These are phyloP conservation scores for Cyclophora albipunctata DNA, from an alignment of 2,888 invertebrate genomes.

Conservation along the genomic window DNA sequence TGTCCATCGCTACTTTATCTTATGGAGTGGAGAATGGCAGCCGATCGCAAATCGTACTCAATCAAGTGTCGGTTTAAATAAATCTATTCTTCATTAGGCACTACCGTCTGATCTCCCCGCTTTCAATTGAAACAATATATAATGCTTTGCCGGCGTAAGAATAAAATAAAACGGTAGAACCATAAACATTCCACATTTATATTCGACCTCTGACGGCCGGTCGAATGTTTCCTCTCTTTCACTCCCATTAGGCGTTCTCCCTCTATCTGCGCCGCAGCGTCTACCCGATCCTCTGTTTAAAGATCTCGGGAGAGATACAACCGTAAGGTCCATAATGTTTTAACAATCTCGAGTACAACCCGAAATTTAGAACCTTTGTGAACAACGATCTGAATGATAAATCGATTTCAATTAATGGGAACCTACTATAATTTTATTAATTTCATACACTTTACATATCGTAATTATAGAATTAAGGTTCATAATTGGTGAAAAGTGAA, in stretches of 20 bases:
- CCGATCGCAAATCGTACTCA: constrained; percentile 57
- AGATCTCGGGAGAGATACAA: constrained; percentile 67
- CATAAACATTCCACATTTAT: constrained; percentile 76
- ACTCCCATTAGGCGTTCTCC: constrained; percentile 33
- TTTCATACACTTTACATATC: too few relatives aligned
- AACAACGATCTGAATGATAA: constrained; percentile 23
- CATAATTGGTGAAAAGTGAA: too few relatives aligned
- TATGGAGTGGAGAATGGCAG: neutral
- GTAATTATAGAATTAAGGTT: too few relatives aligned
- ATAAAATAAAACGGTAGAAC: constrained; percentile 75
- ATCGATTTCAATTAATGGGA: constrained; percentile 7
- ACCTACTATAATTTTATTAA: too few relatives aligned
- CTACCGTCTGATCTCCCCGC: constrained; percentile 62
- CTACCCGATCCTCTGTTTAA: constrained; percentile 58
- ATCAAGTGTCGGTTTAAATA: constrained; percentile 58
- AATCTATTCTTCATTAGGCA: constrained; percentile 67
- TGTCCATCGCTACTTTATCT: neutral
- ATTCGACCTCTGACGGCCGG: constrained; percentile 71
- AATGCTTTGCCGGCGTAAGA: constrained; percentile 65
- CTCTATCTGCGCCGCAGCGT: constrained; percentile 63
- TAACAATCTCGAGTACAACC: constrained; percentile 49
- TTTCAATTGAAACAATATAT: constrained; percentile 75
- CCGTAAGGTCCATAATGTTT: constrained; percentile 71
- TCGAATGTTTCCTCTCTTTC: constrained; percentile 37
- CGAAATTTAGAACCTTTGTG: constrained; percentile 18